Conservation (phyloP, 2,888 invertebrate species). For the Melipona bicolor region DNA sequence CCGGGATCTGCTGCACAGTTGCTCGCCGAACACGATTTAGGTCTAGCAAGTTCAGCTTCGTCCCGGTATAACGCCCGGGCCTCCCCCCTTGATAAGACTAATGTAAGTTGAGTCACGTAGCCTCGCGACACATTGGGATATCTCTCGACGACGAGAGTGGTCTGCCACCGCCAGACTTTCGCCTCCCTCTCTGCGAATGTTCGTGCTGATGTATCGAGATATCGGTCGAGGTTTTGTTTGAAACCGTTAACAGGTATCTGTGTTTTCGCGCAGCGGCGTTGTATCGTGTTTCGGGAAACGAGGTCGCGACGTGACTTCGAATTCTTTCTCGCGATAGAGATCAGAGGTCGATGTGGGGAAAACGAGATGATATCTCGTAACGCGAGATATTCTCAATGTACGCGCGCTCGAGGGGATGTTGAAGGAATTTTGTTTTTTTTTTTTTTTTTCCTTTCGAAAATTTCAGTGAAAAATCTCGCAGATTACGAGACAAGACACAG, state of each 20-base stretch:
- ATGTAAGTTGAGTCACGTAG: conserved; percentile 72
- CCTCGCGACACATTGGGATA: conserved; percentile 65
- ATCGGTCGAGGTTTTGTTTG: neutral
- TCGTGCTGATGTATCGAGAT: conserved; percentile 3
- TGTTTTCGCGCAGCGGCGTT: neutral
- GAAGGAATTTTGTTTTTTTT: too few species aligned
- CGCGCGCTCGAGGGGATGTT: too few species aligned
- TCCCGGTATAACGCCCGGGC: conserved; percentile 41
- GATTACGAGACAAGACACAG: too few species aligned
- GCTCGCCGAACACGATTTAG: conserved; percentile 61
- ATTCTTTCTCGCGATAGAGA: neutral
- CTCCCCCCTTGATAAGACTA: conserved; percentile 67
- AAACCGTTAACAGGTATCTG: neutral
- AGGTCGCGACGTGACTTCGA: neutral
- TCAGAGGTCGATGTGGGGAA: neutral
- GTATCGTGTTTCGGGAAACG: neutral
- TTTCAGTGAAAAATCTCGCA: too few species aligned
- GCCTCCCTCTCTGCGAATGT: neutral
- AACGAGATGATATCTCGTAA: too few species aligned
- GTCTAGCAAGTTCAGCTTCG: conserved; percentile 58
- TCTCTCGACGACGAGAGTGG: conserved; percentile 43
- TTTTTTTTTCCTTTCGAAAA: too few species aligned
- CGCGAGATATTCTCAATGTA: too few species aligned
- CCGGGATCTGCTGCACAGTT: conserved; percentile 62
- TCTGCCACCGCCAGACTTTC: conserved; percentile 30